These are phyloP conservation scores for Drosophila busckii DNA, from an alignment of 1,140 invertebrate species.

Conservation along the genomic window DNA sequence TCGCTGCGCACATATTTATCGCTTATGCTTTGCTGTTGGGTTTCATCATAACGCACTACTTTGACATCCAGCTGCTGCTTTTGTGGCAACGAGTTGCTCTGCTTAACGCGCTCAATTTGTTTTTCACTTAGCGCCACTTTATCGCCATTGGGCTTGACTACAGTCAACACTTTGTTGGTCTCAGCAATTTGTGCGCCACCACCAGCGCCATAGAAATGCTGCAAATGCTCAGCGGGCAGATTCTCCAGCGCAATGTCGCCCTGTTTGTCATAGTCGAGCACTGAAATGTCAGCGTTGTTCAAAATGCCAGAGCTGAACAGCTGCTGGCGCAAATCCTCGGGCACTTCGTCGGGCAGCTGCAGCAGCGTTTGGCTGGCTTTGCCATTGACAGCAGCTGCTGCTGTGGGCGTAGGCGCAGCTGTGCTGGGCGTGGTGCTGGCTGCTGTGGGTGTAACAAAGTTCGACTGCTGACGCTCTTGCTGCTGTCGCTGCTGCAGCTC, in stretches of 20 bases:
- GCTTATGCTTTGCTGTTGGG: conserved; percentile 86
- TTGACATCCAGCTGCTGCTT: conserved; percentile 88
- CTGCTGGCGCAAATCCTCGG: conserved; percentile 90
- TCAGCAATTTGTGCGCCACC: conserved; percentile 84
- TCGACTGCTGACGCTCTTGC: conserved; percentile 17
- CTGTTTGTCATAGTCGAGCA: conserved; percentile 91
- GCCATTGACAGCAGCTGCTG: conserved; percentile 55
- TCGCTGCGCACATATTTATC: conserved; percentile 86
- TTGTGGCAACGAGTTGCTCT: conserved; percentile 70
- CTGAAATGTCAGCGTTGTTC: conserved; percentile 91
- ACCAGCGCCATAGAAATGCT: conserved; percentile 89
- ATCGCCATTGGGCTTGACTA: conserved; percentile 83
- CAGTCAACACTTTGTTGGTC: conserved; percentile 83
- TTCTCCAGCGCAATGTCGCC: conserved; percentile 91
- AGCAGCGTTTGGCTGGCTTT: conserved; percentile 79
- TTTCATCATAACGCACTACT: conserved; percentile 88
- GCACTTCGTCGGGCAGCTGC: conserved; percentile 90
- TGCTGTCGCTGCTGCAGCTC: conserved; percentile 66
- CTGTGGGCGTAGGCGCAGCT: conserved; percentile 10
- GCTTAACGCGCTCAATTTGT: conserved; percentile 80
- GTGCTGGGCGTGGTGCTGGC: not conserved
- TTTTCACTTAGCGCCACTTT: conserved; percentile 79
- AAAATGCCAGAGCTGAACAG: conserved; percentile 90
- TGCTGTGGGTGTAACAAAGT: conserved; percentile 5
- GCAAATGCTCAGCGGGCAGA: conserved; percentile 90